A percentile compares a stretch with the other conserved stretches of the same genome.
Conservation (phyloP, 2,113 vertebrate species). For the Callorhinus ursinus region DNA sequence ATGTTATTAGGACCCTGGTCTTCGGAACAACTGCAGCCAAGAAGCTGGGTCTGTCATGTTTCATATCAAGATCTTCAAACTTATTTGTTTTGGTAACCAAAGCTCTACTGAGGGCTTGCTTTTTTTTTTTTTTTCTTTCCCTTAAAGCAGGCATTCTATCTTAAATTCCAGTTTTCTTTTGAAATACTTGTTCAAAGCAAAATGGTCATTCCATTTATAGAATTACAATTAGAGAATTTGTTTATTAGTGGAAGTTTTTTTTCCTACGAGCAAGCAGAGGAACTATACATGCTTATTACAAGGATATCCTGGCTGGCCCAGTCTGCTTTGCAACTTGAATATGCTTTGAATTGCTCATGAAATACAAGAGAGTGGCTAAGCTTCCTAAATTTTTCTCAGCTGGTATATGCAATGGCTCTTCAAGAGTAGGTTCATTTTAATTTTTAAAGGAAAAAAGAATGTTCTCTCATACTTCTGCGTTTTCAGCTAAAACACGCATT, state of each 20-base stretch:
- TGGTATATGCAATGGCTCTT: background rate
- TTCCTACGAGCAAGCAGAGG: conserved; percentile 16
- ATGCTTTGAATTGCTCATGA: background rate
- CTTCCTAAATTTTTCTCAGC: background rate
- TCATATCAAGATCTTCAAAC: background rate
- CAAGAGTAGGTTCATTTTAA: conserved; percentile 11
- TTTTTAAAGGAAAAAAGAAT: background rate
- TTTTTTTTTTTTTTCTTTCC: background rate
- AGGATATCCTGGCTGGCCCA: conserved; percentile 43
- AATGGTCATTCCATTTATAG: conserved; percentile 13
- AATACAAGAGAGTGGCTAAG: background rate
- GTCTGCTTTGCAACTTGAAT: background rate
- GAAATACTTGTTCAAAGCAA: conserved; percentile 17
- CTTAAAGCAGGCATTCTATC: background rate
- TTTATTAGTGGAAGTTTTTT: conserved; percentile 34
- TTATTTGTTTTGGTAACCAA: background rate
- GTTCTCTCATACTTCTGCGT: background rate
- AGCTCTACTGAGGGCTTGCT: background rate
- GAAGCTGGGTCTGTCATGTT: background rate
- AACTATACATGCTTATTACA: background rate
- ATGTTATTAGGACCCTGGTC: background rate
- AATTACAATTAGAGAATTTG: background rate
- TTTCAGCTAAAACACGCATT: conserved; percentile 23
- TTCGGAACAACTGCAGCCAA: background rate
- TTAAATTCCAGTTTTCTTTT: conserved; percentile 40